Evolutionary conservation across 2,113 vertebrate genomes (phyloP), one percentile per base, ranked within the genome.

Genomic region (Zootoca vivipara): DNA sequence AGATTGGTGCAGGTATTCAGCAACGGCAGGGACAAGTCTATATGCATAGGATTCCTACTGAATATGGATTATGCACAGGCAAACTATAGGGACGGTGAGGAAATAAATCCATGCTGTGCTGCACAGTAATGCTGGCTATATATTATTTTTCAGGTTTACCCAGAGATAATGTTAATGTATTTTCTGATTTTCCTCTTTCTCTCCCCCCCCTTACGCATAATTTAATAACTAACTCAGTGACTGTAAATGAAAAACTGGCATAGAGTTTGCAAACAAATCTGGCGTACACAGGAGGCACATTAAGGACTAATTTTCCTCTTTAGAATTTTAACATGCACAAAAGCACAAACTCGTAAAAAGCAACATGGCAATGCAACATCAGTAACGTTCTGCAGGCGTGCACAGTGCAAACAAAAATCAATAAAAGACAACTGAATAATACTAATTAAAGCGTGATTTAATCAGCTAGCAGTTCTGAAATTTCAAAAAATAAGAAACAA

Each of bases 181-280:
- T 82, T 35, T 81, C 46, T 75, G 52, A 83, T 88, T 28, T 82
- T 64, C 78, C 26, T 52, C 72, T 52, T 67, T 78, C 56, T 78
- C n/a, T 1, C 40, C 75, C 8, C 7, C 15, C 78, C 67, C 65
- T 69, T 20, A 10, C 52, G 73, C 20, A 33, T n/a, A 80, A 87
- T 38, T 89, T 84, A 91, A 88, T 70, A 67, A 85, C 88, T 89
- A 84, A 85, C 30, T 65, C 77, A 64, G 83, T 38, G 64, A 33
- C 70, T 75, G 28, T n/a, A 78, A 91, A 87, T 87, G 86, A 93
- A 89, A 92, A 79, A 82, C 85, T 83, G 78, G 80, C 38, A 90
- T 35, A 77, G 86, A 75, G 83, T 90, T 65, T 94, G 89, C 87
- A 86, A 91, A 75, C 67, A 20, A 87, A 79, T 69, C 52, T 70